Conservation (phyloP, 2,888 invertebrate species). For the Sceliomorpha sp. region DNA sequence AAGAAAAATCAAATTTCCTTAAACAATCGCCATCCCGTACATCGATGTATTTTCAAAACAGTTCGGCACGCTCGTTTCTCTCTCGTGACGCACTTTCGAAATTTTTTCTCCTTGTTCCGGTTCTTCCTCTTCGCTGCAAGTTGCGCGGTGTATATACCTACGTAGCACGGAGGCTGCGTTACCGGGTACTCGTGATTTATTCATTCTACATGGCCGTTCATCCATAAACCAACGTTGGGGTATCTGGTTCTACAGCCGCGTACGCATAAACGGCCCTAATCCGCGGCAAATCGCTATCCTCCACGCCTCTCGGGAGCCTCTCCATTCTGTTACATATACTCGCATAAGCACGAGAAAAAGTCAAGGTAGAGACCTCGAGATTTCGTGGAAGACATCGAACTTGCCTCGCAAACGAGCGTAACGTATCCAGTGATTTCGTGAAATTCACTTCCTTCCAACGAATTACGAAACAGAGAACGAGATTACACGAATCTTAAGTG, state of each 20-base stretch:
- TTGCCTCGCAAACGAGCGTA: conserved; percentile 46
- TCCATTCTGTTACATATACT: conserved; percentile 48
- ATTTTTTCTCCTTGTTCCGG: conserved; percentile 14
- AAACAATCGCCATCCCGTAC: too few relatives aligned
- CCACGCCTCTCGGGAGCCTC: conserved; percentile 52
- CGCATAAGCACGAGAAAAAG: conserved; percentile 44
- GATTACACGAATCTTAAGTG: conserved; percentile 22
- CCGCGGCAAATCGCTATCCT: conserved; percentile 62
- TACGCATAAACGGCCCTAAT: conserved; percentile 59
- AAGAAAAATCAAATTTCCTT: too few relatives aligned
- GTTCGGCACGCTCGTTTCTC: conserved; percentile 11
- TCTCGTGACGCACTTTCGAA: not conserved
- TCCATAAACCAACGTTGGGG: conserved; percentile 59
- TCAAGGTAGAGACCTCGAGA: conserved; percentile 42
- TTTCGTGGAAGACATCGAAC: conserved; percentile 56
- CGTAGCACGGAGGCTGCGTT: conserved; percentile 50
- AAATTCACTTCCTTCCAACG: conserved; percentile 40
- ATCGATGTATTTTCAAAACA: conserved; percentile 4
- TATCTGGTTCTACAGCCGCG: conserved; percentile 43
- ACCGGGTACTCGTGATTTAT: conserved; percentile 60
- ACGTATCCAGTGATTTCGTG: conserved; percentile 37
- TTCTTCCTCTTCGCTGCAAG: conserved; percentile 19
- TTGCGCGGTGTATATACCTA: conserved; percentile 24
- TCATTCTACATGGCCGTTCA: conserved; percentile 63
- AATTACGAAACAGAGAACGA: conserved; percentile 29